Evolutionary conservation across 1,140 invertebrate genomes (phyloP), one percentile per base, ranked within the genome.

Genomic region (Nautilus pompilius): DNA sequence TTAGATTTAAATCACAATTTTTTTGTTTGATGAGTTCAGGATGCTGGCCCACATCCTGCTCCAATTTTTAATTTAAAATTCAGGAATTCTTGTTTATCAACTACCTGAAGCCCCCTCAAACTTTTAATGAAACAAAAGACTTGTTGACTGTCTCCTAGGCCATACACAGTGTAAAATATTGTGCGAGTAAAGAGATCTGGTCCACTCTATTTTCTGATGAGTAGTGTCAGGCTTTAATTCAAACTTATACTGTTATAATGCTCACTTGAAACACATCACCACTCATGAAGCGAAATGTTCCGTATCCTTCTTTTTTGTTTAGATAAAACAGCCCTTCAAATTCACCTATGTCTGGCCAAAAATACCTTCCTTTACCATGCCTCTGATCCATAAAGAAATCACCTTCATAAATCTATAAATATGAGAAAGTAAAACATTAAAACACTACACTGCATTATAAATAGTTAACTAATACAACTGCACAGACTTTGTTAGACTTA

Each of bases 231-330:
- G n/a, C n/a, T n/a, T n/a, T n/a, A n/a, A n/a, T n/a, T n/a, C n/a
- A n/a, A n/a, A n/a, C n/a, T n/a, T n/a, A n/a, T n/a, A n/a, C n/a
- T n/a, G n/a, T n/a, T 53, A 24, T 2, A 53, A 28, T 24, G 22
- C 53, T 65, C 66, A 83, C 81, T 76, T 82, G 69, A 78, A 81
- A 83, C 41, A 66, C 69, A 51, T 73, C 71, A 10, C 79, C 80
- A 74, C 77, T 76, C 6, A 73, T 58, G 66, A 80, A 82, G 22
- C 49, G 62, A 57, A 82, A 79, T 0, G 58, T 65, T 3, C 81
- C 82, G 72, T 78, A 82, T 3, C 81, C 80, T 66, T 83, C 80
- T 56, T 79, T 80, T 46, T 73, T 76, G 59, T 82, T 79, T 71
- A 80, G 75, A 63, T 81, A 82, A 58, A 82, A 83, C 26, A 74